These are phyloP conservation scores for Esox masquinongy DNA, from an alignment of 2,797 vertebrate genomes.

Conservation along the genomic window DNA sequence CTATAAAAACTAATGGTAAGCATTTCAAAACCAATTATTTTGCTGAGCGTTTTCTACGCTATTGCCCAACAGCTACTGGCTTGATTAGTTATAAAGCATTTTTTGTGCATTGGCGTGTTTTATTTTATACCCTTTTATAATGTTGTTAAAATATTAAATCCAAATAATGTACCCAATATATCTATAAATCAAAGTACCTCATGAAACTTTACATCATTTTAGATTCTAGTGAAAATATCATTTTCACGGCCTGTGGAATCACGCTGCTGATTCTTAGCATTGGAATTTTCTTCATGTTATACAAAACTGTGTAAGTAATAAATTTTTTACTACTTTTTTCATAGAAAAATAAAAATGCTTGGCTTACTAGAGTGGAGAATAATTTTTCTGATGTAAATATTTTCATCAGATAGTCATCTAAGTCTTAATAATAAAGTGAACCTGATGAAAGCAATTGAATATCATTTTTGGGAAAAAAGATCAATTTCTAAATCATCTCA, in stretches of 20 bases:
- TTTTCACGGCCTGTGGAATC: conserved; percentile 35
- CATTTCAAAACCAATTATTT: conserved; percentile 33
- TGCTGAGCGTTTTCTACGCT: conserved; percentile 38
- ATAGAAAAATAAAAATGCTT: not conserved
- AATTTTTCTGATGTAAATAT: too few species aligned
- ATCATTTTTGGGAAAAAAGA: too few species aligned
- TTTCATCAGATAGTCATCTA: too few species aligned
- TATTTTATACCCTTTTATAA: not conserved
- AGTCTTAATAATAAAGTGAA: too few species aligned
- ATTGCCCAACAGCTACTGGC: too few species aligned
- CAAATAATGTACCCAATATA: not conserved
- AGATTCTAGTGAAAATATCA: conserved; percentile 44
- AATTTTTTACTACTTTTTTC: not conserved
- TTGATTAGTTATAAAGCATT: not conserved
- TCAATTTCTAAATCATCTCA: too few species aligned
- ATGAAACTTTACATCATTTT: not conserved
- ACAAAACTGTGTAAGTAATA: conserved; percentile 59
- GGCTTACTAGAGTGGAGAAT: too few species aligned
- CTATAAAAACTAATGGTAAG: conserved; percentile 55
- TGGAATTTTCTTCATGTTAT: conserved; percentile 45
- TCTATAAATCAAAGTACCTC: not conserved
- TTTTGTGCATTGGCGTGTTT: not conserved
- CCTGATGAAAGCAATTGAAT: too few species aligned
- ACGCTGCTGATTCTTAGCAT: conserved; percentile 42
- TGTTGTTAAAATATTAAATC: not conserved